A percentile compares a stretch with the other conserved stretches of the same genome.
phyloP scores from a whole-genome alignment of 2,797 vertebrate species.

The Antrozous pallidus region DNA sequence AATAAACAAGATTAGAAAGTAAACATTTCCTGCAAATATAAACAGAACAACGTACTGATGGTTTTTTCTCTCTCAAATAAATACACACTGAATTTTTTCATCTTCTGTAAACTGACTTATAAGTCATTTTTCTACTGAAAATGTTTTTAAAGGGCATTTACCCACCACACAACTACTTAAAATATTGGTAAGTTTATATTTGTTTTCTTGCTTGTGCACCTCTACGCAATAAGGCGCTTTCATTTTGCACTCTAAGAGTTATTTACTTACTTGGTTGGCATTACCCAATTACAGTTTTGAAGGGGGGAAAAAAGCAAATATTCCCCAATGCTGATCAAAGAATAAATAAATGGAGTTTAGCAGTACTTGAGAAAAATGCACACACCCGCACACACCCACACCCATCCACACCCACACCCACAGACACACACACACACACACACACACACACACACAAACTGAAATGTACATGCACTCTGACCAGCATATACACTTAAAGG shows the following conservation, averaged over 20 bases:
- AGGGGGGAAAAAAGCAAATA: background rate
- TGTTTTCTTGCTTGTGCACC: constrained; percentile 79
- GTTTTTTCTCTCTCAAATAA: background rate
- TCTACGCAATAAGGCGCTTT: constrained; percentile 74
- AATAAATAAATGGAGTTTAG: background rate
- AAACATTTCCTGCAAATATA: background rate
- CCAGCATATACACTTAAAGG: background rate
- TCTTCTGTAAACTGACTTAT: constrained; percentile 53
- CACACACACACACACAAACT: background rate
- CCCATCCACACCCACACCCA: too few relatives aligned
- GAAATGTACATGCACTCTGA: background rate
- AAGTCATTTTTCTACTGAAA: constrained; percentile 80
- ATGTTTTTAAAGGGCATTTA: constrained; percentile 55
- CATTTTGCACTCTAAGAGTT: constrained; percentile 81
- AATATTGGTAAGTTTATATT: constrained; percentile 71
- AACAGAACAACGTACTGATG: background rate
- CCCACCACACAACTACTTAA: constrained; percentile 54
- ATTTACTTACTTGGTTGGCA: constrained; percentile 70
- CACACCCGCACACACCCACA: too few relatives aligned
- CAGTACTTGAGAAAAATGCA: background rate
- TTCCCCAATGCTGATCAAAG: background rate
- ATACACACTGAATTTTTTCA: background rate
- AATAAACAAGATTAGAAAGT: background rate
- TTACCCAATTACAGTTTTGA: constrained; percentile 78
- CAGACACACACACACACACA: background rate